These are phyloP conservation scores for Cavia porcellus DNA, from an alignment of 2,113 vertebrate genomes.

Conservation along the genomic window DNA sequence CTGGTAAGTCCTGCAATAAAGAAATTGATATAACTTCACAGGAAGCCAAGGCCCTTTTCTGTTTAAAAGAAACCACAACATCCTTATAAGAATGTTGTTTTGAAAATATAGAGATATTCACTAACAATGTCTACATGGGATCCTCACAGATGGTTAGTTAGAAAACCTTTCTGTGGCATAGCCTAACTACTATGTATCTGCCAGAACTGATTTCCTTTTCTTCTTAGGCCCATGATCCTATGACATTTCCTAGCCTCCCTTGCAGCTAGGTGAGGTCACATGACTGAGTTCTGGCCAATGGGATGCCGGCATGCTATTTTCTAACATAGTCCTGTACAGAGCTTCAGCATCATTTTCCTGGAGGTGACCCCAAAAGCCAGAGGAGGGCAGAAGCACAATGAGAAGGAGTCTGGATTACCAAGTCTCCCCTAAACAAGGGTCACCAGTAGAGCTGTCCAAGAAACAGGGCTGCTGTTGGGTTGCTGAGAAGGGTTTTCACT, in stretches of 20 bases:
- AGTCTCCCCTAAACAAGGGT: not conserved
- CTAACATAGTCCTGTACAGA: not conserved
- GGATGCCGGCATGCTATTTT: not conserved
- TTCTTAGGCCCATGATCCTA: not conserved
- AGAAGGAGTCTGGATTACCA: not conserved
- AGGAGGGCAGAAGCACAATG: not conserved
- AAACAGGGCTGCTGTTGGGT: not conserved
- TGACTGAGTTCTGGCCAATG: not conserved
- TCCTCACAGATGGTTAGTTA: not conserved
- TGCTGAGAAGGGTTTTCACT: not conserved
- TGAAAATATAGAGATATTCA: not conserved
- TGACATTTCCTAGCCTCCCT: not conserved
- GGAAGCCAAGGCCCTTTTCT: not conserved
- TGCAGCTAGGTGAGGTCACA: not conserved
- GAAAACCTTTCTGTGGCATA: not conserved
- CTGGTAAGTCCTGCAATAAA: not conserved
- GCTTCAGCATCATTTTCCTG: not conserved
- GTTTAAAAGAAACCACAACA: not conserved
- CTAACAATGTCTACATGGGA: not conserved
- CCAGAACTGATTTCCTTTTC: not conserved
- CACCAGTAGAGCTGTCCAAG: rapidly evolving
- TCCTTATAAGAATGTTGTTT: not conserved
- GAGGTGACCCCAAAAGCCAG: not conserved
- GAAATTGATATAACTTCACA: not conserved
- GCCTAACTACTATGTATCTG: not conserved